These are phyloP conservation scores for Drosophila bocki DNA, from an alignment of 1,140 invertebrate genomes.

Conservation along the genomic window DNA sequence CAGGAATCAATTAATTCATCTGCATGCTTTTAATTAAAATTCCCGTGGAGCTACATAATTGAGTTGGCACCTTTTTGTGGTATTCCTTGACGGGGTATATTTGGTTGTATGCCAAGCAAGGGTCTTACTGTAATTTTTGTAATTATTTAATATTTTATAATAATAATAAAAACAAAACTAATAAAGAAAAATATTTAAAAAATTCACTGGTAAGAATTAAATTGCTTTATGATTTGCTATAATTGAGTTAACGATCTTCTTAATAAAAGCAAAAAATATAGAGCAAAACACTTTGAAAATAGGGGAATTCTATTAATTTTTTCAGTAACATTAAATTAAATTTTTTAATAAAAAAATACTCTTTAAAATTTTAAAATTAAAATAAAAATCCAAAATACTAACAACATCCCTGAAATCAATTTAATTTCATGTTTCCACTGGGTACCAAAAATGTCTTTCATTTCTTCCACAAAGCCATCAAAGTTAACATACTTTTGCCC, in stretches of 20 bases:
- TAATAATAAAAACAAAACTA: too few species aligned
- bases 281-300: too few species aligned
- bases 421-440: background rate
- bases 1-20: constrained; percentile 76
- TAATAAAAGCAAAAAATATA: too few species aligned
- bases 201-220: background rate
- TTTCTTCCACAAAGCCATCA: constrained; percentile 6
- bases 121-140: background rate
- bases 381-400: background rate
- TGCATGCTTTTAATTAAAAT: constrained; percentile 78
- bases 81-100: constrained; percentile 21
- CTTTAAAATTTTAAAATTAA: background rate
- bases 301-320: too few species aligned
- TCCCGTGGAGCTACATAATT: constrained; percentile 68
- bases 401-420: background rate
- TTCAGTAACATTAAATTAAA: too few species aligned
- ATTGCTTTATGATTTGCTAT: too few species aligned
- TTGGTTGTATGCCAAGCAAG: background rate
- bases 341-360: too few species aligned
- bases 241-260: too few species aligned
- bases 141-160: background rate
- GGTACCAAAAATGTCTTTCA: constrained; percentile 14
- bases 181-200: background rate
- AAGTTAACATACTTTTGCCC: constrained; percentile 41
- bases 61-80: constrained; percentile 58